Percentiles rank a stretch among this genome's conserved stretches.
Conservation (phyloP, 1,140 invertebrate genomes). For the Drosophila lowei region DNA sequence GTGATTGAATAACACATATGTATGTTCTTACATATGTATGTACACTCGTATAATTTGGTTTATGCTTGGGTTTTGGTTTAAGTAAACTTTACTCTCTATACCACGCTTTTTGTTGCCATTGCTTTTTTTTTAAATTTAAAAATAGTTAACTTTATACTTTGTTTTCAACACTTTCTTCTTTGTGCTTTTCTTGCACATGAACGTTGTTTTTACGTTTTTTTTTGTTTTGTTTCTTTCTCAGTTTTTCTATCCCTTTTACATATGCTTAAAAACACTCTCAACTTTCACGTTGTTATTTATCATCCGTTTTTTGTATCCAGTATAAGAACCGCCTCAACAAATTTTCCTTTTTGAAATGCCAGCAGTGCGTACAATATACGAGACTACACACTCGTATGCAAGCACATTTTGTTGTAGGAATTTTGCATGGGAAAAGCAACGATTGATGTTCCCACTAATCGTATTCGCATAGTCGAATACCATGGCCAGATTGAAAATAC, state of each 20-base stretch:
- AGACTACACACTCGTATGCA: too few relatives aligned
- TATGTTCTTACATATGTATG: constrained; percentile 7
- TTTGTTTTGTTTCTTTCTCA: constrained; percentile 23
- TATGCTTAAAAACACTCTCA: constrained; percentile 19
- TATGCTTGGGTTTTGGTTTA: constrained; percentile 15
- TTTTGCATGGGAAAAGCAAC: too few relatives aligned
- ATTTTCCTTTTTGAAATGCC: too few relatives aligned
- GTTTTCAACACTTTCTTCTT: constrained; percentile 60
- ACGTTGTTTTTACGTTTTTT: constrained; percentile 22
- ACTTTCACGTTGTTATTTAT: background rate
- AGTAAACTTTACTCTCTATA: too few relatives aligned
- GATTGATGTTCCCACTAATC: too few relatives aligned
- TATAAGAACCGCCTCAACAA: too few relatives aligned
- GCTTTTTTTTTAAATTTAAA: constrained; percentile 64
- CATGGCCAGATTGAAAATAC: too few relatives aligned
- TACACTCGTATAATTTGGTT: constrained; percentile 19
- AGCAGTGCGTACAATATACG: too few relatives aligned
- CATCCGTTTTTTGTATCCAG: too few relatives aligned
- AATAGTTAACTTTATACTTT: constrained; percentile 81
- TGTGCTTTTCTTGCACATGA: constrained; percentile 23
- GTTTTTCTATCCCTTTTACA: constrained; percentile 31
- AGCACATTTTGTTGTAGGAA: too few relatives aligned
- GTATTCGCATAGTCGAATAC: too few relatives aligned
- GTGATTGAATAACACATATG: background rate
- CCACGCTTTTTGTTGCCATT: constrained; percentile 34